Conservation (phyloP, 2,888 invertebrate genomes). For the Acronicta alni region DNA sequence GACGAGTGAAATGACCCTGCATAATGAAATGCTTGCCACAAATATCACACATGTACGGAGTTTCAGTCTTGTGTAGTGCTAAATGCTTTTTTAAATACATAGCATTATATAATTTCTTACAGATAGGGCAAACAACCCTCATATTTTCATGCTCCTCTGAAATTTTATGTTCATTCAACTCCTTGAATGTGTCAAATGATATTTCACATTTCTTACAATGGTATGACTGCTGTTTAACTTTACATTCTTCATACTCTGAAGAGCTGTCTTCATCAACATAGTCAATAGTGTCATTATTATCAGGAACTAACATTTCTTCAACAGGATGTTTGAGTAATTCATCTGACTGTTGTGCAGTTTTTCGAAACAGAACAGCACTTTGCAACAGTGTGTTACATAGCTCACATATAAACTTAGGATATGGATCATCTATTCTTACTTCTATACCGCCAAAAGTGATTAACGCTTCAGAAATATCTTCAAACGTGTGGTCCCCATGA, state of each 20-base stretch:
- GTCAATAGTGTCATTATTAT: conserved; percentile 45
- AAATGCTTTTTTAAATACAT: conserved; percentile 76
- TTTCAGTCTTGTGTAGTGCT: conserved; percentile 66
- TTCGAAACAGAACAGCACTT: conserved; percentile 77
- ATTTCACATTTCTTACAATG: conserved; percentile 74
- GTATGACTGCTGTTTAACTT: conserved; percentile 51
- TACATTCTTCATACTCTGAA: conserved; percentile 44
- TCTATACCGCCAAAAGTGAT: conserved; percentile 70
- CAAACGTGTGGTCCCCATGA: conserved; percentile 57
- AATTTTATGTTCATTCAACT: conserved; percentile 73
- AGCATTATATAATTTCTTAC: conserved; percentile 74
- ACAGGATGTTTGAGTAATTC: conserved; percentile 62
- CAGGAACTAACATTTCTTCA: conserved; percentile 33
- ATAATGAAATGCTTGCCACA: conserved; percentile 79
- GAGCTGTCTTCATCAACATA: conserved; percentile 34
- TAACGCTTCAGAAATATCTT: conserved; percentile 69
- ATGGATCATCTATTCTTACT: conserved; percentile 67
- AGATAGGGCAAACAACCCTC: conserved; percentile 71
- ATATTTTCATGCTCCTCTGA: conserved; percentile 77
- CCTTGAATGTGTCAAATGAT: conserved; percentile 69
- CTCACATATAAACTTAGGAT: conserved; percentile 77
- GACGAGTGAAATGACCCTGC: conserved; percentile 73
- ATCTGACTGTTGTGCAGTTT: conserved; percentile 78
- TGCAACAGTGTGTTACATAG: conserved; percentile 73
- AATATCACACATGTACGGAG: conserved; percentile 78